Conservation (phyloP, 2,888 invertebrate genomes). For the Acrocyrtus sp. region DNA sequence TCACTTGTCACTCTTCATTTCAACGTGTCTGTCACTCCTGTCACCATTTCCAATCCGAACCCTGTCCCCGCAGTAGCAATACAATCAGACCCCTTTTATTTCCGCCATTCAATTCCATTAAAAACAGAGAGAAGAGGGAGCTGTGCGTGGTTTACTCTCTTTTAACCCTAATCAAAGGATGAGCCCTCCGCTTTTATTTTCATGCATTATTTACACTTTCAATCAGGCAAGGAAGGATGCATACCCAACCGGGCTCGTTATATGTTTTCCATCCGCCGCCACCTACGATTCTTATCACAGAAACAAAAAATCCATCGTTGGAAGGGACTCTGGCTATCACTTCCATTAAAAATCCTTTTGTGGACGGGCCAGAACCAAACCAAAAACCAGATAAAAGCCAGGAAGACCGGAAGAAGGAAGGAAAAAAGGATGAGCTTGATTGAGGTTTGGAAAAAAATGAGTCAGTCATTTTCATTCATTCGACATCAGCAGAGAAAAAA, state of each 20-base stretch:
- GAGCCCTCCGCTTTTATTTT: neutral
- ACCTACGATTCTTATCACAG: neutral
- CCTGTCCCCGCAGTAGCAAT: neutral
- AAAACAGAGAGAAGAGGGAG: neutral
- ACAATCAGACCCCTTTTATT: conserved; percentile 6
- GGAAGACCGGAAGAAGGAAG: conserved; percentile 46
- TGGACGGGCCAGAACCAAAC: neutral
- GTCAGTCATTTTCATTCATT: conserved; percentile 40
- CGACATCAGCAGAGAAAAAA: neutral
- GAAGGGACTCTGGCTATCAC: neutral
- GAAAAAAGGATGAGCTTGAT: conserved; percentile 45
- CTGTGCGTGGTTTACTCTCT: neutral
- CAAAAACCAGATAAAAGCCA: conserved; percentile 21
- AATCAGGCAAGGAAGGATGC: conserved; percentile 13
- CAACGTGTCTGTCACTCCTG: conserved; percentile 38
- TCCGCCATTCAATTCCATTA: neutral
- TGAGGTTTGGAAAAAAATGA: conserved; percentile 39
- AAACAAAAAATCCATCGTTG: neutral
- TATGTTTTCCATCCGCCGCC: no score
- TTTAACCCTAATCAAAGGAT: conserved; percentile 30
- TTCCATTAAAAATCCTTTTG: neutral
- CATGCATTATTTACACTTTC: conserved; percentile 23
- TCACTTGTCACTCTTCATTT: conserved; percentile 48
- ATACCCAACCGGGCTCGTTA: no score
- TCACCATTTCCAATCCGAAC: conserved; percentile 15